Conservation (phyloP, 2,888 invertebrate species). For the Xestia xanthographa region DNA sequence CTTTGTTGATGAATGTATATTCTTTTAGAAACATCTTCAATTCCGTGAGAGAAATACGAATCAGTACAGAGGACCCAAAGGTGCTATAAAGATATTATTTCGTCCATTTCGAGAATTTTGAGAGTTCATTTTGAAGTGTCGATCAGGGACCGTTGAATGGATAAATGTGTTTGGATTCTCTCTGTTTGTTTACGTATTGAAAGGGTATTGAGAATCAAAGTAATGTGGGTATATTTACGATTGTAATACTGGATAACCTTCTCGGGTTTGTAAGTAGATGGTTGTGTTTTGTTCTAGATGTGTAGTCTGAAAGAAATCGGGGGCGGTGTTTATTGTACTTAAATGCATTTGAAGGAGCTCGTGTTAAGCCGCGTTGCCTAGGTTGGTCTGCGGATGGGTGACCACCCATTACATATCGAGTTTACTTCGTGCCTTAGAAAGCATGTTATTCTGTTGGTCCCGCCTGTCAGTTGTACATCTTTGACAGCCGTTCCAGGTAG, state of each 20-base stretch:
- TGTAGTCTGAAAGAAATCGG: background rate
- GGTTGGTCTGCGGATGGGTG: background rate
- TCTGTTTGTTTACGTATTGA: constrained; percentile 22
- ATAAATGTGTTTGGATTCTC: constrained; percentile 7
- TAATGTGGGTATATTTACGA: constrained; percentile 33
- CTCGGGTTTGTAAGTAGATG: constrained; percentile 6
- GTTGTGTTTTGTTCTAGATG: background rate
- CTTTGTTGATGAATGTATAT: constrained; percentile 20
- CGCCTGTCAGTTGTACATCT: too few relatives aligned
- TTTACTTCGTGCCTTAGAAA: background rate
- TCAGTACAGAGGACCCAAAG: constrained; percentile 31
- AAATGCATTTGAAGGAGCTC: background rate
- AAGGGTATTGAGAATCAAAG: constrained; percentile 13
- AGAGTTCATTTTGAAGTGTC: constrained; percentile 33
- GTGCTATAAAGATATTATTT: constrained; percentile 43
- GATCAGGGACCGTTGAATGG: constrained; percentile 41
- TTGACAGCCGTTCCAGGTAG: too few relatives aligned
- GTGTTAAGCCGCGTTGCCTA: background rate
- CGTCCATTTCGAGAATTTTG: constrained; percentile 34
- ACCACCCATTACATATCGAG: background rate
- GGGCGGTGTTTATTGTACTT: background rate
- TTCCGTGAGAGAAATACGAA: constrained; percentile 23
- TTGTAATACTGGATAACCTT: constrained; percentile 16
- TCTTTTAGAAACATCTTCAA: constrained; percentile 12
- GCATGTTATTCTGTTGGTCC: too few relatives aligned